Conservation (phyloP, 2,113 vertebrate species). For the Etheostoma cragini region DNA sequence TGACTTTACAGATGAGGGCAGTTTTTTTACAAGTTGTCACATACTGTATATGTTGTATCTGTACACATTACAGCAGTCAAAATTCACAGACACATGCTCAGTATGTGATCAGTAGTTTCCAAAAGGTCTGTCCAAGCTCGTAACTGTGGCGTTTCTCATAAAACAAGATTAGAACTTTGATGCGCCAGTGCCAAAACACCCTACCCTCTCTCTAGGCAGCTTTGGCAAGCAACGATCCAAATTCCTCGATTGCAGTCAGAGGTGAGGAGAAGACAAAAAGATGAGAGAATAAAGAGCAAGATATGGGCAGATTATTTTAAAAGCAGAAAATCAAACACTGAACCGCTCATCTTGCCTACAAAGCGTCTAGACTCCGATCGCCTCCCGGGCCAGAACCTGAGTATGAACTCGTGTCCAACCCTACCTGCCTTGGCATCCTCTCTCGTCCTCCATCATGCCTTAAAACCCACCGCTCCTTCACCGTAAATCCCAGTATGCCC, state of each 20-base stretch:
- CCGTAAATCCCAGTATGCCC: not conserved
- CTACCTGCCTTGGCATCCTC: constrained; percentile 13
- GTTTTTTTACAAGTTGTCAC: not conserved
- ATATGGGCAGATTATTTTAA: constrained; percentile 32
- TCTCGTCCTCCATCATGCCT: not conserved
- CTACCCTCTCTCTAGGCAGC: not conserved
- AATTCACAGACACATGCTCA: not conserved
- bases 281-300: constrained; percentile 20
- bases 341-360: constrained; percentile 42
- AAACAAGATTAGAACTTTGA: constrained; percentile 21
- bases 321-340: constrained; percentile 36
- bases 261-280: not conserved
- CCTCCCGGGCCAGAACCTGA: constrained; percentile 25
- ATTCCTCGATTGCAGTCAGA: constrained; percentile 41
- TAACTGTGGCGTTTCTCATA: not conserved
- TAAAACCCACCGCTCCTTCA: not conserved
- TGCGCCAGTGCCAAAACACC: constrained; percentile 21
- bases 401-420: constrained; percentile 22
- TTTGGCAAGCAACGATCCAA: not conserved
- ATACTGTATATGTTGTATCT: not conserved
- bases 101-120: not conserved
- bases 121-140: not conserved
- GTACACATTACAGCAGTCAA: not conserved
- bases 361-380: constrained; percentile 58
- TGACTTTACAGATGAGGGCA: not conserved